A percentile compares a stretch with the other conserved stretches of the same genome.
Evolutionary conservation across 2,888 invertebrate genomes (phyloP).

Genomic region (Ophion costatus): DNA sequence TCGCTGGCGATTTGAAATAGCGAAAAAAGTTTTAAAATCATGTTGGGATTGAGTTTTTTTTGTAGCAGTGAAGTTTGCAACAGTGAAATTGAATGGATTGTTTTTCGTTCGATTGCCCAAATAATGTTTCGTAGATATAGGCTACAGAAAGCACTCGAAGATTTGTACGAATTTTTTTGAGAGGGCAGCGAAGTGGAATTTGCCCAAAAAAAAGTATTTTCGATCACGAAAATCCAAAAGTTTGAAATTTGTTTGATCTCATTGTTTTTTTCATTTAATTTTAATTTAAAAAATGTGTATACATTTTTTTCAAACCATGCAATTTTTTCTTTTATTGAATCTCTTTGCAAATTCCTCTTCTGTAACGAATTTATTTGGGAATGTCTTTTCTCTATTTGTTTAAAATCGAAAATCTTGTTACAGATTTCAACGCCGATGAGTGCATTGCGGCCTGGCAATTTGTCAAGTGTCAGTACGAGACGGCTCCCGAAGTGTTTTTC

Average conservation of each 20-base stretch:
- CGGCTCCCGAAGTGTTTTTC: constrained; percentile 71
- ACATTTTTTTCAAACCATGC: too few relatives aligned
- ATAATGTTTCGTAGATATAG: not conserved
- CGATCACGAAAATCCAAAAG: too few relatives aligned
- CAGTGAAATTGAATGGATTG: not conserved
- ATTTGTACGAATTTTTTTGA: too few relatives aligned
- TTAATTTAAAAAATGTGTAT: too few relatives aligned
- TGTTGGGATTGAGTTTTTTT: too few relatives aligned
- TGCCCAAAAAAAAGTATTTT: too few relatives aligned
- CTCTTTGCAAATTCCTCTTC: too few relatives aligned
- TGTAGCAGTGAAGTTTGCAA: not conserved
- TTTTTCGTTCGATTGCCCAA: not conserved
- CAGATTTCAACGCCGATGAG: constrained; percentile 66
- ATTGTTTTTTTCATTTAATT: too few relatives aligned
- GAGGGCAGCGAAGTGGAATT: too few relatives aligned
- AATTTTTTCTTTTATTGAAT: too few relatives aligned
- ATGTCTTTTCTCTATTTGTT: not conserved
- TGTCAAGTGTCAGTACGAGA: constrained; percentile 70
- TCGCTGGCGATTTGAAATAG: too few relatives aligned
- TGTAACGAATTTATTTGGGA: not conserved
- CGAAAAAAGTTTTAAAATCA: not conserved
- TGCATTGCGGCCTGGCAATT: constrained; percentile 72
- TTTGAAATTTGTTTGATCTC: too few relatives aligned
- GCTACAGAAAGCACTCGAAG: not conserved
- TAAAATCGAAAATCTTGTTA: not conserved